Base-by-base conservation (phyloP, 2,797 vertebrate genomes). In the Halcyon badia region DNA sequence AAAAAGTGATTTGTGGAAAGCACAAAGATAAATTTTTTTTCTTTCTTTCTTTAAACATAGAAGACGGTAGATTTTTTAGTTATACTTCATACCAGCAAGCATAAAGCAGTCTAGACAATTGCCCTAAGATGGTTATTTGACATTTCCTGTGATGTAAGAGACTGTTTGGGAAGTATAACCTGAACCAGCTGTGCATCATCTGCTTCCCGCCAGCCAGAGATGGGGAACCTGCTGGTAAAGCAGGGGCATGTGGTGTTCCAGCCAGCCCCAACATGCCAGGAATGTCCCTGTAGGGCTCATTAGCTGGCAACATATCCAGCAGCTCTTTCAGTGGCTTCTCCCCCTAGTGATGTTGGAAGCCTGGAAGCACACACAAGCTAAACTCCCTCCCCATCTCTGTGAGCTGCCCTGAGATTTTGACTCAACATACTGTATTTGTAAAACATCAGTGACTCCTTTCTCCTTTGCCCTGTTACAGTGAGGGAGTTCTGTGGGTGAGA, bases 241-340 rank as follows among this genome's bases (percentile, higher is more conserved):
- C 0, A 0, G 61, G 77, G 69, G 33, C 88, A 42, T 2, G 0
- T 1, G 56, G 66, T 30, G 68, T 2, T 78, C 10, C 91, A 71
- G 75, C 14, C 88, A 66, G 58, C 60, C 87, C 66, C 44, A 4
- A 5, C 1, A 2, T 64, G 68, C 81, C 89, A 61, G 79, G 56
- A 69, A 16, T n/a, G 60, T 82, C 92, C 71, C 94, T 58, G 54
- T 37, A 89, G 92, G 89, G 85, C 91, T 94, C 95, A 71, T 94
- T 78, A 96, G 68, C 82, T 87, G 92, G 33, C 89, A 85, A 2
- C 3, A 1, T 2, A 44, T 92, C 87, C 89, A 79, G 88, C 77
- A 80, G 86, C 81, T 76, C 78, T 11, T 76, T 19, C 85, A 49
- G 3, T 22, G 83, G 22, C 88, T 82, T 89, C 81, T 86, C 46